Evolutionary conservation across 1,140 invertebrate species (phyloP).

Genomic region (Platyura marginata): DNA sequence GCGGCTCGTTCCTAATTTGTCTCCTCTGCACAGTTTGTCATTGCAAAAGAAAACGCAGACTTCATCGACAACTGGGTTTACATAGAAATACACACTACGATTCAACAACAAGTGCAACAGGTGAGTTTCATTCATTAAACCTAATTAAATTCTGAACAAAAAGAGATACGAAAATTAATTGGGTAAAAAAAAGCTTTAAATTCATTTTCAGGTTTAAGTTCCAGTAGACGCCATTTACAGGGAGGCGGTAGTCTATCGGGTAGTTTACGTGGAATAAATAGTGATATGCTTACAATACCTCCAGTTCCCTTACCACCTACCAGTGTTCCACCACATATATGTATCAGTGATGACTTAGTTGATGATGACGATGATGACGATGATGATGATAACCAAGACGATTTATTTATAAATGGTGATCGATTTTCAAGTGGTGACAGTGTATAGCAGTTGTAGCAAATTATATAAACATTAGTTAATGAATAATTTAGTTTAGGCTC

Average conservation of each 20-base stretch:
- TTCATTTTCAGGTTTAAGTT: constrained; percentile 16
- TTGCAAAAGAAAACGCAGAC: constrained; percentile 25
- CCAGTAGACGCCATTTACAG: constrained; percentile 23
- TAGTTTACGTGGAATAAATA: constrained; percentile 23
- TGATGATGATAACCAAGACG: constrained; percentile 10
- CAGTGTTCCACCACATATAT: constrained; percentile 21
- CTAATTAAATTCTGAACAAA: not conserved
- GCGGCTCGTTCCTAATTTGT: constrained; percentile 27
- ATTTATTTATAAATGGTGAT: constrained; percentile 23
- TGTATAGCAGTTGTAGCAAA: constrained; percentile 14
- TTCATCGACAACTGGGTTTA: constrained; percentile 20
- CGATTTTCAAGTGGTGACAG: constrained; percentile 24
- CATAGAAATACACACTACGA: constrained; percentile 24
- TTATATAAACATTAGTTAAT: no score
- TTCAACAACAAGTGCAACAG: constrained; percentile 24
- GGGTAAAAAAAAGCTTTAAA: not conserved
- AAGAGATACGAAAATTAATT: not conserved
- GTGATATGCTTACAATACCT: constrained; percentile 19
- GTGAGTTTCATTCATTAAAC: constrained; percentile 7
- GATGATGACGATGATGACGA: constrained; percentile 14
- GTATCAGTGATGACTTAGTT: constrained; percentile 16
- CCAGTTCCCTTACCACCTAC: constrained; percentile 21
- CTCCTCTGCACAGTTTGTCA: constrained; percentile 27
- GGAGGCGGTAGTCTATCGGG: constrained; percentile 23
- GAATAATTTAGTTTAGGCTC: no score